Base-by-base conservation (phyloP, 2,113 vertebrate species). In the Zapornia atra region DNA sequence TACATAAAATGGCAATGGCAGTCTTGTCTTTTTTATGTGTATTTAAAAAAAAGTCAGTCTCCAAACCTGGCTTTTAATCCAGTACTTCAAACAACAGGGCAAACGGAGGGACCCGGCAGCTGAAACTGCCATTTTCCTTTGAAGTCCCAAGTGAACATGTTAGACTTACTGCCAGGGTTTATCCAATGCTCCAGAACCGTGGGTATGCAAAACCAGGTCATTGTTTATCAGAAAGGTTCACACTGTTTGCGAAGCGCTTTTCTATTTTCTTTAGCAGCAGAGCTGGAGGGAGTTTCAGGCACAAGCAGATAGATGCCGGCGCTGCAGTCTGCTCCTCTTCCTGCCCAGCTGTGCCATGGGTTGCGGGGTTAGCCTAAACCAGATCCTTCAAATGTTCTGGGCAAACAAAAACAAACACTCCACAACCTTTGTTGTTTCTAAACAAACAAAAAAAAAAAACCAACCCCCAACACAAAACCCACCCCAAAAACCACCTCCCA, bases 331-430 rank as follows among this genome's bases (percentile, higher is more conserved):
- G 95, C 81, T 96, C 72, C 77, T 95, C 94, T 97, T 97, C 96
- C 96, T 97, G 96, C 94, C 92, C 95, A 96, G 96, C 96, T 97
- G 93, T 91, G 89, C 94, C 95, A 95, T 69, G 94, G 92, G 91
- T 91, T 92, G 83, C 82, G 86, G 65, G 65, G 69, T 94, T 82
- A 94, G 86, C 89, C 83, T 82, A 89, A 95, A 94, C 86, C 92
- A 94, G 94, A 94, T 59, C 94, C 81, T 86, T 92, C 56, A 89
- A 79, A 91, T 24, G 48, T 86, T 94, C 86, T 72, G 48, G 89
- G 83, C 88, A 93, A 96, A 93, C 85, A 86, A 76, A 96, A 96
- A 86, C 86, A 97, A 96, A 89, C 73, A 79, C 89, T 96, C 86
- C 64, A 24, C 83, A 91, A 86, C 69, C 69, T 88, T 92, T 92